Evolutionary conservation across 2,888 invertebrate species (phyloP), one percentile per base, ranked within the genome.

Genomic region (Coecobrya sp.): DNA sequence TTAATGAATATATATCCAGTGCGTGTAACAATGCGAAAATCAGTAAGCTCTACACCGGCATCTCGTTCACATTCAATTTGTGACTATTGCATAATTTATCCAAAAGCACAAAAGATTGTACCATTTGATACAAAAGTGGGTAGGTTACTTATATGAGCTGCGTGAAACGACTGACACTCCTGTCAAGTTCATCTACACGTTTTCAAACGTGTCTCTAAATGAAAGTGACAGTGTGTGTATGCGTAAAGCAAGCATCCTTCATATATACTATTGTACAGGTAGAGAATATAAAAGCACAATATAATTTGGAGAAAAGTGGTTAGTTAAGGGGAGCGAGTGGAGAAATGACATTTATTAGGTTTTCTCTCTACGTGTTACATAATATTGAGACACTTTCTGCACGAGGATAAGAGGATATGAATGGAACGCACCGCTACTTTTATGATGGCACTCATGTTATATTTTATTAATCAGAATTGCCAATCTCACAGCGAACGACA

Each of bases 391-490:
- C 30, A 16, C n/a, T 36, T 70, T 70, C 68, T n/a, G 36, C 30
- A 27, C 36, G 8, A 16, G 36, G 2, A n/a, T 11, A 27, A 65
- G 25, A 25, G 65, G 16, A 11, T 59, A 25, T 70, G 68, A 36
- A 70, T 70, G n/a, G 16, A 70, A 36, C 36, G 36, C 68, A 36
- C 68, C 30, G 4, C 68, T 36, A 36, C 68, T 70, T 36, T 3
- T 16, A 30, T 70, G 68, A 70, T 70, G 68, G 36, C 68, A 70
- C 68, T 70, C 30, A 13, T 70, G 68, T 70, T 36, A 70, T 70
- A 0, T 70, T 70, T 36, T 70, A 70, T 70, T 70, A 70, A 70
- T 70, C 68, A n/a, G n/a, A 36, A 70, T 70, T 30, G 68, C 68
- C 68, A 70, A 36, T 65, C 65, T 65, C 11, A 27, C n/a, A 27